phyloP scores from a whole-genome alignment of 2,888 invertebrate species.

The Eupithecia dodoneata region DNA sequence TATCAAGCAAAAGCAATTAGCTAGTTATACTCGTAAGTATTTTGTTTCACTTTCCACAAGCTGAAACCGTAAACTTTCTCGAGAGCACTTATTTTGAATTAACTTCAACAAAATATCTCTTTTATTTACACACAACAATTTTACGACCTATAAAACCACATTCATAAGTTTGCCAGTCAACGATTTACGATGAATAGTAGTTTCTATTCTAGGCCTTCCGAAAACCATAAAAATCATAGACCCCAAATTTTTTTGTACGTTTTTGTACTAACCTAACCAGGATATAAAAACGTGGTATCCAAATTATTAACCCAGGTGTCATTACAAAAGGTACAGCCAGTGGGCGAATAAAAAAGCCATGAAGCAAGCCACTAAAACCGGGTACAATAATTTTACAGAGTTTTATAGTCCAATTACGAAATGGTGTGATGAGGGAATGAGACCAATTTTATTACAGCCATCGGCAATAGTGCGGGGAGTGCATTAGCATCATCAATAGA shows the following conservation, averaged over 20 bases:
- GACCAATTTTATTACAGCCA: slow-evolving; percentile 58
- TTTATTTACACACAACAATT: slow-evolving; percentile 20
- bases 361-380: slow-evolving; percentile 55
- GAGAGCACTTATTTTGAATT: background rate
- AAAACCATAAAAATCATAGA: slow-evolving; percentile 35
- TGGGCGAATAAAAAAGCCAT: slow-evolving; percentile 58
- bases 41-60: slow-evolving; percentile 2
- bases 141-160: slow-evolving; percentile 40
- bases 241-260: slow-evolving; percentile 20
- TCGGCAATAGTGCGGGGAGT: slow-evolving; percentile 46
- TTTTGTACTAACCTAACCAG: slow-evolving; percentile 40
- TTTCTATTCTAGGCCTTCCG: slow-evolving; percentile 22
- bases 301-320: slow-evolving; percentile 44
- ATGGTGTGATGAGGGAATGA: slow-evolving; percentile 60
- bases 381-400: slow-evolving; percentile 60
- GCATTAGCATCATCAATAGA: slow-evolving; percentile 40
- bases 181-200: slow-evolving; percentile 38
- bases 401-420: slow-evolving; percentile 66
- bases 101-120: slow-evolving; percentile 2
- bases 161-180: slow-evolving; percentile 29
- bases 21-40: background rate
- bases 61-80: slow-evolving; percentile 5
- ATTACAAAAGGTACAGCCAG: slow-evolving; percentile 52
- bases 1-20: background rate
- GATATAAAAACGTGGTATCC: slow-evolving; percentile 47